Conservation (phyloP, 2,113 vertebrate genomes). For the Tetrax tetrax region DNA sequence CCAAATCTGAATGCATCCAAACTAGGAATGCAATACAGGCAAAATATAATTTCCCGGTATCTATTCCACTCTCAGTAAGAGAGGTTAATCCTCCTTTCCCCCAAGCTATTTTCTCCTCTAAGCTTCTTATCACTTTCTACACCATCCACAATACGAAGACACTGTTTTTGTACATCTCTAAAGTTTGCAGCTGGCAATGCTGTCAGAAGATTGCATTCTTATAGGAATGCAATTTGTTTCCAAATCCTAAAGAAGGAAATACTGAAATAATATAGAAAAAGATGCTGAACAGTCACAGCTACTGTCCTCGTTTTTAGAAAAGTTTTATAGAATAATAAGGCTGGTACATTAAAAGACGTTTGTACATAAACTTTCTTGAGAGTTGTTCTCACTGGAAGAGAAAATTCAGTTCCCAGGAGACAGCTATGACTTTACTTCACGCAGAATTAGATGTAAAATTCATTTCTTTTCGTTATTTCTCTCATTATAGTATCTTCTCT, state of each 20-base stretch:
- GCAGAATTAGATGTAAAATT: neutral
- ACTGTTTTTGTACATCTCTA: neutral
- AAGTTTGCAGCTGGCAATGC: neutral
- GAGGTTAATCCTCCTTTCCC: constrained; percentile 46
- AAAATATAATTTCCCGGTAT: constrained; percentile 38
- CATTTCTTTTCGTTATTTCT: neutral
- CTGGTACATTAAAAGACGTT: neutral
- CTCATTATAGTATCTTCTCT: neutral
- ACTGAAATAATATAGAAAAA: neutral
- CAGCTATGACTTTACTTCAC: neutral
- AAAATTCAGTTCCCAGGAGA: neutral
- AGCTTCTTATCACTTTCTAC: constrained; percentile 54
- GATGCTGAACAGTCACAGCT: neutral
- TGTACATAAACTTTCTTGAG: neutral
- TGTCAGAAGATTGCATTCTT: neutral
- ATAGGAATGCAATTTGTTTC: neutral
- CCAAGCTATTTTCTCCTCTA: constrained; percentile 40
- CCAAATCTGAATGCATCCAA: constrained; percentile 7
- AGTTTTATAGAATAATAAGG: neutral
- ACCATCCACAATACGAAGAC: neutral
- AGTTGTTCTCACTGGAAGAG: neutral
- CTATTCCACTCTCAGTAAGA: neutral
- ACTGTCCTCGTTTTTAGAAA: neutral
- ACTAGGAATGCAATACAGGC: neutral
- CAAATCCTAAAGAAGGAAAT: neutral